Conservation (phyloP, 1,140 invertebrate genomes). For the Acromyrmex heyeri region DNA sequence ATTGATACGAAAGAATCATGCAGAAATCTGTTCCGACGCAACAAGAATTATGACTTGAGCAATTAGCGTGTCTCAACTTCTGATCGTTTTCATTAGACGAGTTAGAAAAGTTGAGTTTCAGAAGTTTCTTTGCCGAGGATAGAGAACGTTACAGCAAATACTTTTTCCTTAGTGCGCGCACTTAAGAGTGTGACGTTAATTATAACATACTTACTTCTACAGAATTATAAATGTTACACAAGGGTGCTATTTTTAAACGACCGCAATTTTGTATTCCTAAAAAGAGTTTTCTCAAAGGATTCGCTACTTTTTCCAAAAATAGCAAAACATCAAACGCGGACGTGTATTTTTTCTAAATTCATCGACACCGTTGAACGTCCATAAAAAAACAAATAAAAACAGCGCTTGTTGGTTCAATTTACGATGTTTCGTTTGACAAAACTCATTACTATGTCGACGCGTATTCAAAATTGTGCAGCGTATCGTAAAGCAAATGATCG, state of each 20-base stretch:
- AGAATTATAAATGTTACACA: neutral
- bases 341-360: slow-evolving; percentile 10
- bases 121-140: neutral
- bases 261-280: slow-evolving; percentile 30
- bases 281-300: slow-evolving; percentile 29
- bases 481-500: neutral
- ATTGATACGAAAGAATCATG: slow-evolving; percentile 7
- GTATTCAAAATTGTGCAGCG: slow-evolving; percentile 3
- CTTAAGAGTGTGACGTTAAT: slow-evolving; percentile 43
- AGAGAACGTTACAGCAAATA: slow-evolving; percentile 3
- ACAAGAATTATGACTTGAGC: slow-evolving; percentile 27
- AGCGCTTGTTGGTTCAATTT: neutral
- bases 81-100: slow-evolving; percentile 43
- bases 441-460: neutral
- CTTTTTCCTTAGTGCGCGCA: neutral
- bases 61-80: slow-evolving; percentile 34
- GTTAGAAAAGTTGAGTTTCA: slow-evolving; percentile 24
- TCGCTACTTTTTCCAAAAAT: slow-evolving; percentile 20
- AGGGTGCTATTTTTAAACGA: slow-evolving; percentile 55
- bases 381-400: neutral
- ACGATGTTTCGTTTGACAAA: slow-evolving; percentile 9
- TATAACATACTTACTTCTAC: slow-evolving; percentile 49
- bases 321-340: slow-evolving; percentile 21
- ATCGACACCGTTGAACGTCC: neutral
- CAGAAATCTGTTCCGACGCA: slow-evolving; percentile 6